A percentile compares a stretch with the other conserved stretches of the same genome.
Evolutionary conservation across 2,797 vertebrate species (phyloP).

Genomic region (Manis javanica): DNA sequence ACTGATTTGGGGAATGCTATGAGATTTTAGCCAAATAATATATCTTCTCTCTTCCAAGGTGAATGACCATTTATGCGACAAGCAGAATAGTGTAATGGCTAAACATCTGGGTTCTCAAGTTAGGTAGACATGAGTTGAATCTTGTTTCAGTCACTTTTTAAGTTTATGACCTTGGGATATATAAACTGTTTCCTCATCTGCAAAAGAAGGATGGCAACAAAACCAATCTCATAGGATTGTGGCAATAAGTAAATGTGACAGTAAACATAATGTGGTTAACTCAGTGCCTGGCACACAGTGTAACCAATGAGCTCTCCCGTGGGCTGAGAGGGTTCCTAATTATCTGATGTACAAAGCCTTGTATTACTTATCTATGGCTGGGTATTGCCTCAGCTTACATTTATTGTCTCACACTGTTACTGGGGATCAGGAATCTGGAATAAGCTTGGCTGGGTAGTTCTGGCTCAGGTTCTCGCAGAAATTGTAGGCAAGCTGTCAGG

Average conservation of each 20-base stretch:
- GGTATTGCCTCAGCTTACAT: neutral
- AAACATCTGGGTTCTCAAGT: neutral
- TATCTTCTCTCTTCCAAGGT: neutral
- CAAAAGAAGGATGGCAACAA: conserved; percentile 8
- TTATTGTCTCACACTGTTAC: neutral
- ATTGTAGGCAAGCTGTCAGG: neutral
- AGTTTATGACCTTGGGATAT: neutral
- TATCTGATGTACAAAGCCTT: neutral
- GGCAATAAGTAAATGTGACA: neutral
- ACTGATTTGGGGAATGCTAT: neutral
- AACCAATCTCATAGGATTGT: neutral
- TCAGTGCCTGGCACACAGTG: neutral
- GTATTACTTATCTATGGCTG: neutral
- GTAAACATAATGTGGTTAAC: neutral
- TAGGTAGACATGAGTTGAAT: neutral
- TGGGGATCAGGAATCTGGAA: neutral
- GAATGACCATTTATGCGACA: neutral
- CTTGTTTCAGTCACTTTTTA: conserved; percentile 14
- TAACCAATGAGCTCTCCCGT: neutral
- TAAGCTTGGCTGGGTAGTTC: neutral
- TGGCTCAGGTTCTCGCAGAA: neutral
- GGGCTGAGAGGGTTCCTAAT: neutral
- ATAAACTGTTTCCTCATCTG: neutral
- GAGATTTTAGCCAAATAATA: neutral
- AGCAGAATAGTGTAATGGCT: conserved; percentile 9